A percentile compares a stretch with the other conserved stretches of the same genome.
Conservation (phyloP, 2,888 invertebrate genomes). For the Capitulum mitella region DNA sequence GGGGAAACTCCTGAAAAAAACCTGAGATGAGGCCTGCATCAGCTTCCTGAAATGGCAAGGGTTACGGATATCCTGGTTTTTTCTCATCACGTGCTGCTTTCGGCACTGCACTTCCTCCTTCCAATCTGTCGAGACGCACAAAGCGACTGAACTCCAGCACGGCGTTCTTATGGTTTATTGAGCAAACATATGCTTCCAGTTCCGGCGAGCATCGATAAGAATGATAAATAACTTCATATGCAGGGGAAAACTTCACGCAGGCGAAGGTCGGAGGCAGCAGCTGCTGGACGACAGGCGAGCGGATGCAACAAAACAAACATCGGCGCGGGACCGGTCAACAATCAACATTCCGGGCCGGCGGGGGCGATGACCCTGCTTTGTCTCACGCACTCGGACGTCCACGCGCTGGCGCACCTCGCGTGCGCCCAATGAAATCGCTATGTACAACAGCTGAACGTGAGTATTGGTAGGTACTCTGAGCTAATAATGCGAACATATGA, state of each 20-base stretch:
- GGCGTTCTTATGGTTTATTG: constrained; percentile 8
- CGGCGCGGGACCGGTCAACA: background rate
- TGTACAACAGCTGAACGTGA: constrained; percentile 5
- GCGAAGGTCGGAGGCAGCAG: background rate
- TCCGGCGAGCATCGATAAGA: background rate
- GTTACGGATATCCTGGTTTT: too few species aligned
- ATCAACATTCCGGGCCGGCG: background rate
- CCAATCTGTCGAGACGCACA: too few species aligned
- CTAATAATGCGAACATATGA: background rate
- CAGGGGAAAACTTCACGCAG: background rate
- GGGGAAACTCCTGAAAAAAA: too few species aligned
- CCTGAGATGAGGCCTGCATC: too few species aligned
- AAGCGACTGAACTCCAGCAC: too few species aligned
- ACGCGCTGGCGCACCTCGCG: background rate
- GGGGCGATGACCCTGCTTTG: background rate
- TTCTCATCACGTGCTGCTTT: too few species aligned
- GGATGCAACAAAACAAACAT: background rate
- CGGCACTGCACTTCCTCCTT: too few species aligned
- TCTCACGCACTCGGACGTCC: background rate
- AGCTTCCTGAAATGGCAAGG: too few species aligned
- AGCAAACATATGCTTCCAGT: background rate
- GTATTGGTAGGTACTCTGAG: constrained; percentile 20
- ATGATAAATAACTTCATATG: constrained; percentile 19
- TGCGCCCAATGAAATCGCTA: background rate
- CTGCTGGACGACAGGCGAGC: background rate